Conservation (phyloP, 2,797 vertebrate genomes). For the Brachyalestes nurse region DNA sequence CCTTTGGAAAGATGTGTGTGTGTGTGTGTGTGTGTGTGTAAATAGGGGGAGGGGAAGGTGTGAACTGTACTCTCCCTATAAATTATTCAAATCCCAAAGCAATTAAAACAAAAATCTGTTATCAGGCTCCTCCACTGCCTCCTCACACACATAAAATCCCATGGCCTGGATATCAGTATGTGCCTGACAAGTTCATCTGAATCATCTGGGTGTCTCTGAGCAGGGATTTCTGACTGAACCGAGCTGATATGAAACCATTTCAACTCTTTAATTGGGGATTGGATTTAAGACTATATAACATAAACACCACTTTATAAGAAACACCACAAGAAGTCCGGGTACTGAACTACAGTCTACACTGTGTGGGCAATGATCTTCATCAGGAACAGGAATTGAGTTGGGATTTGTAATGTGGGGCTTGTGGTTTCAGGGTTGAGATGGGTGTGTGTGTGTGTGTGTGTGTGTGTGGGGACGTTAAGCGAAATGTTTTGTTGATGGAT, state of each 20-base stretch:
- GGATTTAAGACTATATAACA: not conserved
- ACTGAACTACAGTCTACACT: not conserved
- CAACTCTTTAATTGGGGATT: not conserved
- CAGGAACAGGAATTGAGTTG: no score
- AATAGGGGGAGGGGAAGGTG: conserved; percentile 27
- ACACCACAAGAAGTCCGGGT: not conserved
- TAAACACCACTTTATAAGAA: not conserved
- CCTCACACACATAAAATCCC: conserved; percentile 11
- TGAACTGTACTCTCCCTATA: conserved; percentile 66
- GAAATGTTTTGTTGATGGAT: no score
- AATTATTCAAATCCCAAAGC: conserved; percentile 82
- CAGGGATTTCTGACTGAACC: not conserved
- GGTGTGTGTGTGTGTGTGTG: no score
- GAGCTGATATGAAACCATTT: not conserved
- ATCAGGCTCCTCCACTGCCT: conserved; percentile 65
- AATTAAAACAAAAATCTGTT: conserved; percentile 78
- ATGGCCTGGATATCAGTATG: conserved; percentile 7
- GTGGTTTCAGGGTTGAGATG: no score
- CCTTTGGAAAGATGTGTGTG: not conserved
- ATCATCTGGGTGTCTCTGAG: not conserved
- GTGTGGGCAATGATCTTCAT: no score
- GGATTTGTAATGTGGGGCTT: no score
- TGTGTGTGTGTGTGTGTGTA: not conserved
- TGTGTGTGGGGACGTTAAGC: no score
- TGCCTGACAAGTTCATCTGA: conserved; percentile 5